phyloP scores from a whole-genome alignment of 1,140 invertebrate species.

The Phymorhynchus buccinoides region DNA sequence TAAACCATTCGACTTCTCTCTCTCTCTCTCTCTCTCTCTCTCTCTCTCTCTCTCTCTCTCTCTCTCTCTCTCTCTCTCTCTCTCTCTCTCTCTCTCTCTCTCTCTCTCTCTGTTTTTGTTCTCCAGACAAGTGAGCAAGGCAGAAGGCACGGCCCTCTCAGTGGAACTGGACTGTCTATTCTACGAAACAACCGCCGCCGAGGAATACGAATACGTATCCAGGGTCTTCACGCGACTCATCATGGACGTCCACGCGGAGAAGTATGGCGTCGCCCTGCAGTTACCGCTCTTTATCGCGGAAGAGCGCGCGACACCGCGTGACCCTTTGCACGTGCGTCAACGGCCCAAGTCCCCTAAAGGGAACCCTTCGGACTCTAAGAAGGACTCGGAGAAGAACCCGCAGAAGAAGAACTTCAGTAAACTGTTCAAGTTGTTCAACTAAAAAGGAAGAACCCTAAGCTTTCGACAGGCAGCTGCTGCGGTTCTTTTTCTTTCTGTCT shows the following conservation, averaged over 20 bases:
- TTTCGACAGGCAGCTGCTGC: no score
- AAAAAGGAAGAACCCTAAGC: no score
- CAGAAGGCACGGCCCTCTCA: conserved; percentile 67
- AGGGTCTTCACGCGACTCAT: conserved; percentile 70
- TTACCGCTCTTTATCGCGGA: conserved; percentile 68
- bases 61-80: no score
- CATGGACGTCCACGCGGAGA: conserved; percentile 65
- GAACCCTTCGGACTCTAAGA: no score
- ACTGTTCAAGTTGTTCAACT: conserved; percentile 72
- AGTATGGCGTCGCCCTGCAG: conserved; percentile 60
- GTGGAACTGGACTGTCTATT: conserved; percentile 68
- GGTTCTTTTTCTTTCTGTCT: no score
- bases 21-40: no score
- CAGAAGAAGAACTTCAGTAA: conserved; percentile 70
- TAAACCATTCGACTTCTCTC: no score
- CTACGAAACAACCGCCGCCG: conserved; percentile 72
- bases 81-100: no score
- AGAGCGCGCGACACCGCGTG: conserved; percentile 52
- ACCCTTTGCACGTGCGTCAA: conserved; percentile 46
- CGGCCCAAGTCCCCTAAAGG: conserved; percentile 64
- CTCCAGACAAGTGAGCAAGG: conserved; percentile 71
- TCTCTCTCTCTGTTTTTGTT: no score
- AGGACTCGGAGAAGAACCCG: no score
- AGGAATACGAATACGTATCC: conserved; percentile 71
- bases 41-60: no score